Evolutionary conservation across 2,113 vertebrate genomes (phyloP).

Genomic region (Tauraco erythrolophus): DNA sequence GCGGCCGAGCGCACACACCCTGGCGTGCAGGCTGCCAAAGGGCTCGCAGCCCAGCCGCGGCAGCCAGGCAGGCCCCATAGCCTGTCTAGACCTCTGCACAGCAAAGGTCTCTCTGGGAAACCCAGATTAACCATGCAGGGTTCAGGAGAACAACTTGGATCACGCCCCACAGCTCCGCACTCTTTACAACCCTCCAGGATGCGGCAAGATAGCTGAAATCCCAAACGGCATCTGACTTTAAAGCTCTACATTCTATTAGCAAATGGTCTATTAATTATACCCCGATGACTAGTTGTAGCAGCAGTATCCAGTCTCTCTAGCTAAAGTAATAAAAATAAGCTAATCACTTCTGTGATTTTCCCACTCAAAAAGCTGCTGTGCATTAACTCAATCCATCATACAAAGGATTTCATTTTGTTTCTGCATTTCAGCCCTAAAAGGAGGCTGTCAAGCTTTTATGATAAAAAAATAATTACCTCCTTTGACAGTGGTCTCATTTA

Average conservation of each 20-base stretch:
- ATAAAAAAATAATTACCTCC: slow-evolving; percentile 54
- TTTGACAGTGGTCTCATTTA: slow-evolving; percentile 23
- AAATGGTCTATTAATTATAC: slow-evolving; percentile 12
- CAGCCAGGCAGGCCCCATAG: background rate
- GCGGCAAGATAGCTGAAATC: background rate
- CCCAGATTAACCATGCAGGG: accelerated
- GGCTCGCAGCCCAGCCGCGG: background rate
- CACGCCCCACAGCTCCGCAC: accelerated
- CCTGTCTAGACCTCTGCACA: background rate
- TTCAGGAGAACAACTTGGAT: background rate
- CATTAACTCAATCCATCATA: slow-evolving; percentile 43
- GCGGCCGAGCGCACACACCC: accelerated
- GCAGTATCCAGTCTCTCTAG: slow-evolving; percentile 7
- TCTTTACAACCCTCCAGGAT: background rate
- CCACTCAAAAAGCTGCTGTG: slow-evolving; percentile 27
- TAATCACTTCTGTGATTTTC: slow-evolving; percentile 20
- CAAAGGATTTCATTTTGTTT: slow-evolving; percentile 36
- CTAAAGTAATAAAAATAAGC: slow-evolving; percentile 50
- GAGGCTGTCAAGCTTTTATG: slow-evolving; percentile 53
- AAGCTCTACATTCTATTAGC: background rate
- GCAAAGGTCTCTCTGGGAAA: background rate
- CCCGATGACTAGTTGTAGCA: slow-evolving; percentile 3
- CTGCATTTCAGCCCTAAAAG: slow-evolving; percentile 44
- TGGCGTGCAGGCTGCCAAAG: background rate
- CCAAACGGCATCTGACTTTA: background rate